phyloP scores from a whole-genome alignment of 2,113 vertebrate species.

The Melanotaenia duboulayi region DNA sequence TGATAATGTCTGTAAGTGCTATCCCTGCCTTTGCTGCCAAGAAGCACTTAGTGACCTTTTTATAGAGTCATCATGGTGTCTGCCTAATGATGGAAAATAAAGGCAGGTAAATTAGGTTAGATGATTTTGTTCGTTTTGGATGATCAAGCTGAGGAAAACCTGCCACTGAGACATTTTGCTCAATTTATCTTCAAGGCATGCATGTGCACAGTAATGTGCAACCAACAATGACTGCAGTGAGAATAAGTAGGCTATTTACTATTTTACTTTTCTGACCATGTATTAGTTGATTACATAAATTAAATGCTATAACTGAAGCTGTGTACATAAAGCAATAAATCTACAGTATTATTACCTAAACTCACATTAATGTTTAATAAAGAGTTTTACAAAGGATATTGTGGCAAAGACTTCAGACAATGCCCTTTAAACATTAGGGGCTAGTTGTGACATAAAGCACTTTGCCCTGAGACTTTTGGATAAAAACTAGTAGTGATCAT shows the following conservation, averaged over 20 bases:
- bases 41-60: slow-evolving; percentile 55
- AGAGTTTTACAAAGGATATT: slow-evolving; percentile 13
- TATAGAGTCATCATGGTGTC: neutral
- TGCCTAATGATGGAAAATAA: slow-evolving; percentile 9
- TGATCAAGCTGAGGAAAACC: neutral
- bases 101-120: neutral
- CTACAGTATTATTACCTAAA: slow-evolving; percentile 37
- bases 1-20: slow-evolving; percentile 31
- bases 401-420: slow-evolving; percentile 3
- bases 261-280: slow-evolving; percentile 10
- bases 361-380: slow-evolving; percentile 25
- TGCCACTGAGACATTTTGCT: no score
- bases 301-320: neutral
- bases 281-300: neutral
- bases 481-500: neutral
- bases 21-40: slow-evolving; percentile 28
- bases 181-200: neutral
- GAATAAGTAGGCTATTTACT: neutral
- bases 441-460: neutral
- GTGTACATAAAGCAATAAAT: slow-evolving; percentile 23
- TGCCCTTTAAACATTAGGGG: neutral
- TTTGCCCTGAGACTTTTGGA: neutral
- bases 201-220: neutral
- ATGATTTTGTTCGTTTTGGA: neutral
- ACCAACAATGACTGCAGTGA: neutral